phyloP scores from a whole-genome alignment of 2,888 invertebrate genomes.

The Microplitis manilae region DNA sequence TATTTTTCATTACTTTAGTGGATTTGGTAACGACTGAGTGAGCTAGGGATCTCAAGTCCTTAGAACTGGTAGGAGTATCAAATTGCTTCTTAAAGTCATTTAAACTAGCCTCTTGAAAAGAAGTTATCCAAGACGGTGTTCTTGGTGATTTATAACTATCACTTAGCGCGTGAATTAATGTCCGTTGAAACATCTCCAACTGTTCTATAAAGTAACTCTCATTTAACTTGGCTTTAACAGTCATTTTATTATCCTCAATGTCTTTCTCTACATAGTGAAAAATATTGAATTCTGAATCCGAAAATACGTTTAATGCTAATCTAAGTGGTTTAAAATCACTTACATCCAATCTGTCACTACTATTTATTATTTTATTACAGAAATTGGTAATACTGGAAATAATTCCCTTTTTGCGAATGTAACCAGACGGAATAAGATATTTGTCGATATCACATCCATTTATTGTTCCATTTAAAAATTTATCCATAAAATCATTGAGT shows the following conservation, averaged over 20 bases:
- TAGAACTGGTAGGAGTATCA: constrained; percentile 42
- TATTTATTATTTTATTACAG: constrained; percentile 58
- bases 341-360: constrained; percentile 39
- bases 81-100: constrained; percentile 58
- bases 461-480: constrained; percentile 53
- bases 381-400: constrained; percentile 60
- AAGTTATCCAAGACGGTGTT: constrained; percentile 63
- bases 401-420: constrained; percentile 59
- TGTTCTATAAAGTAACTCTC: constrained; percentile 55
- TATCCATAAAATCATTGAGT: constrained; percentile 57
- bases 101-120: constrained; percentile 60
- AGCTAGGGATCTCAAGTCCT: constrained; percentile 55
- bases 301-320: constrained; percentile 47
- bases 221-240: constrained; percentile 39
- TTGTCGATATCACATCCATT: constrained; percentile 62
- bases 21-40: constrained; percentile 56
- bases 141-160: constrained; percentile 56
- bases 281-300: constrained; percentile 35
- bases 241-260: constrained; percentile 15
- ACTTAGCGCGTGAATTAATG: constrained; percentile 49
- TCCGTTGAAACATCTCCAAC: constrained; percentile 51
- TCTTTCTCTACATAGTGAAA: constrained; percentile 33
- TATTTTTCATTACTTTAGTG: constrained; percentile 46
- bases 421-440: constrained; percentile 61
- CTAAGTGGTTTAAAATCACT: constrained; percentile 55